phyloP scores from a whole-genome alignment of 2,113 vertebrate species.

The Lucifuga dentata region DNA sequence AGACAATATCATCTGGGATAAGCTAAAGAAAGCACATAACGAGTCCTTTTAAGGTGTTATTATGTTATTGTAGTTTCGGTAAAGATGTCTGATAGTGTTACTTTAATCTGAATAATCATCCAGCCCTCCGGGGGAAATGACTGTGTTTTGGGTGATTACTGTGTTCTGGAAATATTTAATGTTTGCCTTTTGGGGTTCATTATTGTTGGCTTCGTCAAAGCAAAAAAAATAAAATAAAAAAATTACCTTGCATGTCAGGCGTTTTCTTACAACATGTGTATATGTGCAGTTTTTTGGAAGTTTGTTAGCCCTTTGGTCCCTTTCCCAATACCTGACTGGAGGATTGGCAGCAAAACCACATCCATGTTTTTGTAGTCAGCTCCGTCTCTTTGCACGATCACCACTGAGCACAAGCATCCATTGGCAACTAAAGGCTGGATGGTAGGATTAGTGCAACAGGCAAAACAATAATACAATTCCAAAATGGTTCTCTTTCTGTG shows the following conservation, averaged over 20 bases:
- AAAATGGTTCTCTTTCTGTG: too few relatives aligned
- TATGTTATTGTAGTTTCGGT: conserved; percentile 51
- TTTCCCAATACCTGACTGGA: conserved; percentile 5
- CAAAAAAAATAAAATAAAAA: too few relatives aligned
- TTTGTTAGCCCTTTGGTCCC: not conserved
- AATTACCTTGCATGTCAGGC: conserved; percentile 6
- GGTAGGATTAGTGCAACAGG: too few relatives aligned
- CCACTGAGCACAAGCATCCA: too few relatives aligned
- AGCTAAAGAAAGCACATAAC: conserved; percentile 43
- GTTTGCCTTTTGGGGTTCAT: conserved; percentile 27
- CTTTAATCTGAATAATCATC: conserved; percentile 45
- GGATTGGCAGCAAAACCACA: not conserved
- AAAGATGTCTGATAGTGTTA: conserved; percentile 42
- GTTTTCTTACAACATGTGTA: not conserved
- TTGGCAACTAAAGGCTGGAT: too few relatives aligned
- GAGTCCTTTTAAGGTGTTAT: conserved; percentile 48
- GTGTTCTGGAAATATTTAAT: conserved; percentile 55
- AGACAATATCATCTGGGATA: conserved; percentile 20
- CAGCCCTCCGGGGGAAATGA: conserved; percentile 18
- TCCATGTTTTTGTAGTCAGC: too few relatives aligned
- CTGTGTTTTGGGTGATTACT: conserved; percentile 26
- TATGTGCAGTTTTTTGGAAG: not conserved
- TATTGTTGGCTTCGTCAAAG: conserved; percentile 15
- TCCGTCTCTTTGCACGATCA: too few relatives aligned
- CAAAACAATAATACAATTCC: too few relatives aligned